A percentile compares a stretch with the other conserved stretches of the same genome.
These are phyloP conservation scores for Chloroceryle amazona DNA, from an alignment of 2,797 vertebrate species.

Conservation along the genomic window DNA sequence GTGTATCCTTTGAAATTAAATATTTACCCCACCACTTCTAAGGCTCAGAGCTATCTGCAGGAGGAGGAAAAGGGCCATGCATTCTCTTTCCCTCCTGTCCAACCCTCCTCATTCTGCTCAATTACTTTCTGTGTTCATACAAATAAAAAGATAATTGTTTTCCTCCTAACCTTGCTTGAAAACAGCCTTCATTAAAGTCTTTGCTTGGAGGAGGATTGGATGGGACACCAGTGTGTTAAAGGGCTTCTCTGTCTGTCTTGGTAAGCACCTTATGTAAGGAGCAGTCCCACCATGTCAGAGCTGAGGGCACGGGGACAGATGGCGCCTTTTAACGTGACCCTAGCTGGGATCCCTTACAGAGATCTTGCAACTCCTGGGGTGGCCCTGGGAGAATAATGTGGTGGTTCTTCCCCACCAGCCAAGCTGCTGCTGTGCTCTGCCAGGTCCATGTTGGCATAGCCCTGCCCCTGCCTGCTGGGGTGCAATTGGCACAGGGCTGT, in stretches of 20 bases:
- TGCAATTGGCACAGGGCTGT: not conserved
- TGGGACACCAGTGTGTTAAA: not conserved
- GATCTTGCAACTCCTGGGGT: not conserved
- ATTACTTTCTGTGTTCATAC: conserved; percentile 1
- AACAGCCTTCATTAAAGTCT: conserved; percentile 45
- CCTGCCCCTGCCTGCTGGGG: not conserved
- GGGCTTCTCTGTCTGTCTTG: not conserved
- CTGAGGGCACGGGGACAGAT: not conserved
- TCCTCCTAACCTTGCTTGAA: conserved; percentile 15
- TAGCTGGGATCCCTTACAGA: not conserved
- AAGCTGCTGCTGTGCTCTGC: not conserved
- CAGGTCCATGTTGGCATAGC: rapidly evolving
- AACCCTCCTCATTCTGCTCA: not conserved
- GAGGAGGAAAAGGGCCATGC: not conserved
- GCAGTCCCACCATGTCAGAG: rapidly evolving
- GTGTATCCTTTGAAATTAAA: not conserved
- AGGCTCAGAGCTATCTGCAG: not conserved
- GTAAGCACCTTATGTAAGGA: conserved; percentile 11
- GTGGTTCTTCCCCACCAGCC: not conserved
- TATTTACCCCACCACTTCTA: not conserved
- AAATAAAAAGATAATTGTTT: conserved; percentile 43
- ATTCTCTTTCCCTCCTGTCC: not conserved
- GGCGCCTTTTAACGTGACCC: rapidly evolving
- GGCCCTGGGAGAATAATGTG: not conserved
- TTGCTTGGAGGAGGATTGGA: not conserved